Base-by-base conservation (phyloP, 2,113 vertebrate species). In the Cygnus atratus region DNA sequence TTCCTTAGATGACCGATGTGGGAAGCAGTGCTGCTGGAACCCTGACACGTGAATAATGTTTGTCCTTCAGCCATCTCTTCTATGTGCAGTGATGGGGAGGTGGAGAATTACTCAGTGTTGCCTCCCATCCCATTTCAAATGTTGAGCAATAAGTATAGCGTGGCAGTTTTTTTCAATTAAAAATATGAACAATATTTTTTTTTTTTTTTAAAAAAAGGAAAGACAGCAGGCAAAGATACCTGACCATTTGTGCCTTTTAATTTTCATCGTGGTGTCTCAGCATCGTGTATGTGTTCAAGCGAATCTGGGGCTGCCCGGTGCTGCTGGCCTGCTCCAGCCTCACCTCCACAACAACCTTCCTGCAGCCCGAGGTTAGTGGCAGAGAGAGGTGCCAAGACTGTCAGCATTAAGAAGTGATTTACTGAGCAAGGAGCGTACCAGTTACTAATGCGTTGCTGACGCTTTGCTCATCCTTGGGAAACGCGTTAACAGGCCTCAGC, bases 21-120 rank as follows among this genome's bases (percentile, higher is more conserved):
- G 57, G 16, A 77, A 73, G 24, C 15, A 17, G 17, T 26, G 24
- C 44, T n/a, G 9, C 29, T 55, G 20, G 20, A 41, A 63, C 26
- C 6, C 41, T 41, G 16, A 4, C 16, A 26, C 0, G 0, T 35
- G 58, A 77, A 7, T n/a, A 65, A 22, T 8, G 3, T 29, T 43
- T 65, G 71, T 35, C 52, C 78, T 31, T 83, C 43, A 83, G 37
- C 50, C 3, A 4, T 18, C 58, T 48, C 48, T 13, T 77, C 43
- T 66, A 31, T 17, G 28, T 31, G 17, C 59, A n/a, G 37, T 26
- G 11, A 31, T n/a, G 65, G 44, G 54, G 15, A 84, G 20, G 50
- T 54, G 24, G n/a, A 71, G 24, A 58, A 46, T 65, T 65, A 46
- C 50, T 71, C 28, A 7, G 1, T 9, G 5, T 44, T 46, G 52